Percentiles rank a stretch among this genome's conserved stretches.
Conservation (phyloP, 37 sponge, comb jelly and placozoan genomes). For the Halichondria panicea region DNA sequence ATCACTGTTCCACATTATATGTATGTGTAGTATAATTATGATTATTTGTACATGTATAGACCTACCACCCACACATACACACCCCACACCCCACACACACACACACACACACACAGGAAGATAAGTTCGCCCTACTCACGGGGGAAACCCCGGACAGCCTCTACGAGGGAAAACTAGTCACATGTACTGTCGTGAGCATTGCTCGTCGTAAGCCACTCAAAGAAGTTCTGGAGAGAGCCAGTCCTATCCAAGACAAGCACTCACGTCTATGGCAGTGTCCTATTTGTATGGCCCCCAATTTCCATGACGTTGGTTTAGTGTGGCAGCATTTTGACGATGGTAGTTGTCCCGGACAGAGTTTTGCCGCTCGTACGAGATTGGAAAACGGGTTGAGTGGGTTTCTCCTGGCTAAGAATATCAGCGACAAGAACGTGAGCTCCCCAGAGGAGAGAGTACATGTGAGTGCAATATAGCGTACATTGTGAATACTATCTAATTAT, state of each 20-base stretch:
- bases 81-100: too few species aligned
- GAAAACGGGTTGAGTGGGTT: slow-evolving; percentile 96
- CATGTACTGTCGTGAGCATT: slow-evolving; percentile 88
- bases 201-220: slow-evolving; percentile 75
- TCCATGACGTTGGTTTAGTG: slow-evolving; percentile 84
- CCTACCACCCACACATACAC: too few species aligned
- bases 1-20: not conserved
- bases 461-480: slow-evolving; percentile 7
- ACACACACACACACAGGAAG: slow-evolving; percentile 47
- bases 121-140: slow-evolving; percentile 81
- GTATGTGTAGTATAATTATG: not conserved
- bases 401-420: slow-evolving; percentile 89
- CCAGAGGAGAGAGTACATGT: slow-evolving; percentile 92
- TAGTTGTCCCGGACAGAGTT: slow-evolving; percentile 93
- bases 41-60: too few species aligned
- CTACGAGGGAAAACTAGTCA: slow-evolving; percentile 77
- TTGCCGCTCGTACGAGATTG: slow-evolving; percentile 81
- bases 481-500: too few species aligned
- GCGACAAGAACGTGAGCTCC: slow-evolving; percentile 74
- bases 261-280: slow-evolving; percentile 91
- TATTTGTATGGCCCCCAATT: slow-evolving; percentile 80
- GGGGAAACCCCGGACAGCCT: slow-evolving; percentile 72
- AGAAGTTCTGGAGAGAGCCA: slow-evolving; percentile 79
- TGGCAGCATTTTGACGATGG: slow-evolving; percentile 97
- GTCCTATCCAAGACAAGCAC: slow-evolving; percentile 68